A percentile compares a stretch with the other conserved stretches of the same genome.
phyloP scores from a whole-genome alignment of 37 sponge, comb jelly and placozoan genomes.

The Theonella swinhoei region DNA sequence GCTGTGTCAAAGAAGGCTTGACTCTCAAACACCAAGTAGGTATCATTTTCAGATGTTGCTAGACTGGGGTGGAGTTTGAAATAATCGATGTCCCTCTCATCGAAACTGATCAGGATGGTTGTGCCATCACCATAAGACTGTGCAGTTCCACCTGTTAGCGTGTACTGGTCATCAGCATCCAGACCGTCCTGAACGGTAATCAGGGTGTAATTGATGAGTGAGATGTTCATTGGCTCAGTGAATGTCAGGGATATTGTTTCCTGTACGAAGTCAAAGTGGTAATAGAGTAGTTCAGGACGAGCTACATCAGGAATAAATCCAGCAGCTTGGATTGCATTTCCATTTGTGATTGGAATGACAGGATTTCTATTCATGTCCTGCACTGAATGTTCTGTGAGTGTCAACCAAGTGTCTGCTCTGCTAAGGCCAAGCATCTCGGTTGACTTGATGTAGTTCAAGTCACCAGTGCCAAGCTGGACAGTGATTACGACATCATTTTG shows the following conservation, averaged over 20 bases:
- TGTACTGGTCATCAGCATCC: constrained; percentile 50
- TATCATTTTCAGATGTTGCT: constrained; percentile 70
- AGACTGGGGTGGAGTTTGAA: constrained; percentile 74
- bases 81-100: constrained; percentile 46
- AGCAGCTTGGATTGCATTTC: constrained; percentile 53
- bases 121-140: constrained; percentile 29
- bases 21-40: constrained; percentile 61
- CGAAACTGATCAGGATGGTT: constrained; percentile 57
- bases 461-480: constrained; percentile 51
- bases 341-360: constrained; percentile 54
- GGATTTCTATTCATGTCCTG: constrained; percentile 75
- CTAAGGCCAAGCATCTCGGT: constrained; percentile 63
- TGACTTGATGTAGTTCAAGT: constrained; percentile 72
- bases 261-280: constrained; percentile 76
- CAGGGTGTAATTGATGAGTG: constrained; percentile 45
- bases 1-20: constrained; percentile 90
- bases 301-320: constrained; percentile 77
- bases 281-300: constrained; percentile 63
- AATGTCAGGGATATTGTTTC: constrained; percentile 79
- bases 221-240: constrained; percentile 82
- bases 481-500: constrained; percentile 34
- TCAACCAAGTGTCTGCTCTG: constrained; percentile 66
- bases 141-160: constrained; percentile 71
- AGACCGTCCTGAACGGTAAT: constrained; percentile 83
- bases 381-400: constrained; percentile 38